Base-by-base conservation (phyloP, 1,140 invertebrate species). In the Pseudoatta argentina region DNA sequence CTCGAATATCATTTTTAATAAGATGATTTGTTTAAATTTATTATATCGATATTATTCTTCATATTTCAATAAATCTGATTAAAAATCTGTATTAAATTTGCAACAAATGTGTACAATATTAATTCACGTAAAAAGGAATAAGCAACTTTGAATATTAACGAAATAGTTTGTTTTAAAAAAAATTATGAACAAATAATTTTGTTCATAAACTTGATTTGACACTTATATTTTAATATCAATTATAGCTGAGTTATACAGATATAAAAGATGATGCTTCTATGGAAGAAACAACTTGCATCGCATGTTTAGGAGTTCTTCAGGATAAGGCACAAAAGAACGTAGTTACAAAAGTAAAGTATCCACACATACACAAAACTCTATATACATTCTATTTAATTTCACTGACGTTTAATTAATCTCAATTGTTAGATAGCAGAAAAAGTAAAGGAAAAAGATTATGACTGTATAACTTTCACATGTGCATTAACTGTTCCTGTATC, bases 251-350 rank as follows among this genome's bases (percentile, higher is more conserved):
- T 24, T 93, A 91, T 81, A 87, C 91, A 8, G 88, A 90, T 64
- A 24, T 21, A 7, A 78, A 87, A 34, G 91, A 94, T 72, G 51
- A 10, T 10, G 10, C 10, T 24, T 48, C 21, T 5, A 21, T 89
- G n/a, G 95, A 95, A 55, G 53, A 88, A 2, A 93, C 94, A 87
- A 86, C 95, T 6, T 97, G 97, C 89, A 88, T 96, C 0, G 94
- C 95, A 10, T 97, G 97, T 92, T 89, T 97, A 55, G 97, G 96
- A 57, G 93, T 97, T n/a, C 95, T 97, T 30, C 96, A 97, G 83
- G 89, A 96, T 83, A 89, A 94, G 8, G 93, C 93, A 82, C 93
- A 96, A 82, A 90, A 95, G 79, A 89, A 92, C 53, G 88, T 96
- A 8, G 82, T 97, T 55, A 59, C 95, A 59, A 91, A 94, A 44